These are phyloP conservation scores for Euproctis similis DNA, from an alignment of 2,888 invertebrate species.

Conservation along the genomic window DNA sequence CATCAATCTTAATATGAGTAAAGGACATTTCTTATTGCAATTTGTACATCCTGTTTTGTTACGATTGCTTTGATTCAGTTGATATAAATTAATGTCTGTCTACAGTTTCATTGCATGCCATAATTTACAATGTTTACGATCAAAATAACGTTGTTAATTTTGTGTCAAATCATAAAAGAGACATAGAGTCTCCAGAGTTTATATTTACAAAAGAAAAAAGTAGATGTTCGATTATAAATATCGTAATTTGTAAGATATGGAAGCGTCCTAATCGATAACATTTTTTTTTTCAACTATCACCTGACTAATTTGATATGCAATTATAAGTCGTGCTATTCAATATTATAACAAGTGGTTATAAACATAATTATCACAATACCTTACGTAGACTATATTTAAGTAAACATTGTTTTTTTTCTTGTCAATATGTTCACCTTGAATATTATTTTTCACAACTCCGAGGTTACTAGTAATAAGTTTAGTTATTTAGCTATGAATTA, in stretches of 20 bases:
- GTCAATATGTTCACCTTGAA: constrained; percentile 61
- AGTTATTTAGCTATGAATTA: constrained; percentile 41
- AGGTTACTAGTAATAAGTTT: constrained; percentile 55
- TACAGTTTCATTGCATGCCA: no score
- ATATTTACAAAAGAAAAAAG: constrained; percentile 27
- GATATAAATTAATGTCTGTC: background rate
- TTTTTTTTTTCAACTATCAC: constrained; percentile 33
- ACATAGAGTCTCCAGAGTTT: constrained; percentile 20
- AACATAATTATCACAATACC: constrained; percentile 62
- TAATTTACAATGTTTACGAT: no score
- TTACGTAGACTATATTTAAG: constrained; percentile 65
- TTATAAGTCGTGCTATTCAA: constrained; percentile 67
- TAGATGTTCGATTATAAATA: constrained; percentile 21
- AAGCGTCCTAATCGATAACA: constrained; percentile 38
- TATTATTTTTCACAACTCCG: constrained; percentile 70
- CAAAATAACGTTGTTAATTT: no score
- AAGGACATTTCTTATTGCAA: no score
- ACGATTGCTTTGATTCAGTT: no score
- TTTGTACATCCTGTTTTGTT: no score
- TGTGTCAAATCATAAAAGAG: constrained; percentile 46
- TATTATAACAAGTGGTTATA: constrained; percentile 68
- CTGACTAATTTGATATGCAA: constrained; percentile 70
- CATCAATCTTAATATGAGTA: no score
- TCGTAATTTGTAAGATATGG: constrained; percentile 35
- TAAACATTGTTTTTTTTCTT: no score